Base-by-base conservation (phyloP, 2,113 vertebrate genomes). In the Siniperca chuatsi region DNA sequence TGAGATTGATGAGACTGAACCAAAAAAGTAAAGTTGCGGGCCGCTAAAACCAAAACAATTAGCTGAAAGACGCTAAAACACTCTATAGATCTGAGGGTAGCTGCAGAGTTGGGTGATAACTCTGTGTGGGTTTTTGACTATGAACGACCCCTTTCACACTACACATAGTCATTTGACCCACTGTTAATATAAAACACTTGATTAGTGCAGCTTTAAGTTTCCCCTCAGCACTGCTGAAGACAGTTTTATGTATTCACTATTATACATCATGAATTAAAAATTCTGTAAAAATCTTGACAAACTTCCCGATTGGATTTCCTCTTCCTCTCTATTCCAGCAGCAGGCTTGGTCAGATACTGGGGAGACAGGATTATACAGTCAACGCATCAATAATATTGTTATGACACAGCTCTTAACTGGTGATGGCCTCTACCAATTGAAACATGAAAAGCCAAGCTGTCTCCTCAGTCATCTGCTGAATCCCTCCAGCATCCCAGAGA, bases 341-440 rank as follows among this genome's bases (percentile, higher is more conserved):
- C 40, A 77, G 52, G 83, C 90, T 90, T 80, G 88, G 89, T 91
- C 83, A 76, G 87, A 83, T 60, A 77, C 78, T 71, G 86, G 74
- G 77, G 72, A 79, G 84, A 73, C 84, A 83, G 91, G 88, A 93
- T 95, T 93, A 94, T 55, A 87, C 90, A 81, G 79, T 87, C 80
- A 86, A 83, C 60, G 90, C 91, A 90, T 92, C 91, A 90, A 87
- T 90, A 82, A 93, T 83, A 86, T 87, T 82, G 81, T 88, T 84
- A 87, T 84, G 90, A 81, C 87, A 86, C 84, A 90, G 85, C 86
- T 93, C 87, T 87, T 89, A 87, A 86, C 79, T 52, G 62, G 52
- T 3, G 73, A 89, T 57, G 90, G 86, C 61, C 75, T 87, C 81
- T 65, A 87, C 78, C 79, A 78, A 60, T 60, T 75, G 86, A 86